Percentiles rank a stretch among this genome's conserved stretches.
phyloP scores from a whole-genome alignment of 2,113 vertebrate species.

The Eulemur macaco region DNA sequence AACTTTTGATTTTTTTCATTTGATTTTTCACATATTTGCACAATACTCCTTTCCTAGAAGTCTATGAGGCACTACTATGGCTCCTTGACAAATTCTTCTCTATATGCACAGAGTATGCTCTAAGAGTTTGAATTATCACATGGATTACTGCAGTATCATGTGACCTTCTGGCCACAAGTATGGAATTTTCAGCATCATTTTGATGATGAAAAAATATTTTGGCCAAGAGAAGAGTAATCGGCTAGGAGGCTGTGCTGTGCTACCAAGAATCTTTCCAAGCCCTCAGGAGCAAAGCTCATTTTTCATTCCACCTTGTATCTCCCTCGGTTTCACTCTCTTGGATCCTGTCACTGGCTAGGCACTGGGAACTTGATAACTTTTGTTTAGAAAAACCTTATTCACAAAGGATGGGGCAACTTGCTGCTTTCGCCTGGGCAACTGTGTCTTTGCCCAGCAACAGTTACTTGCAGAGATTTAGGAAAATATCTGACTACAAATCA shows the following conservation, averaged over 20 bases:
- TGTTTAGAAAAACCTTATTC: background rate
- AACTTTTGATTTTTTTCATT: background rate
- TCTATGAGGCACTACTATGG: too few species aligned
- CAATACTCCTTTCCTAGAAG: background rate
- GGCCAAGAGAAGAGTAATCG: background rate
- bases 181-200: background rate
- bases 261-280: background rate
- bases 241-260: background rate
- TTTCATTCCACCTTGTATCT: rapidly evolving
- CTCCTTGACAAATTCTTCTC: background rate
- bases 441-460: background rate
- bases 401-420: background rate
- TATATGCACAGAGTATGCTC: background rate
- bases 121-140: background rate
- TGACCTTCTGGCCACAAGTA: background rate
- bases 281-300: background rate
- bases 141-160: background rate
- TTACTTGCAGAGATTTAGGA: background rate
- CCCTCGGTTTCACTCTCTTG: background rate
- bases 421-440: background rate
- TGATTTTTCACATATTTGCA: background rate
- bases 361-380: background rate
- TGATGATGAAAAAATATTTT: background rate
- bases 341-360: background rate
- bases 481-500: background rate